Evolutionary conservation across 2,888 invertebrate species (phyloP), one percentile per base, ranked within the genome.

Genomic region (Piscicola geometra): DNA sequence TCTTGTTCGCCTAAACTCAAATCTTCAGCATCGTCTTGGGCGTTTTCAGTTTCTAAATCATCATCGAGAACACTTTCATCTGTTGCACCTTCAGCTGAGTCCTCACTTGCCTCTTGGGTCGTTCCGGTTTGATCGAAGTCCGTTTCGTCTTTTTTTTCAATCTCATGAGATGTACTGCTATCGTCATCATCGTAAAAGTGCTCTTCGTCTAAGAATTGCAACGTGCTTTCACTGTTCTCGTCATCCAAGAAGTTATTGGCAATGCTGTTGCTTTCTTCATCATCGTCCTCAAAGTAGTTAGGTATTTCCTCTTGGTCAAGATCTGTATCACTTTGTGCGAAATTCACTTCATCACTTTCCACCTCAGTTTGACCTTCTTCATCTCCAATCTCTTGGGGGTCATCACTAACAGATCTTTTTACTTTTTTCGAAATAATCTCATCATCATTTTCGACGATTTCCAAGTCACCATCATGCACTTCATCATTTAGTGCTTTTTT

Each of bases 201-300:
- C 3, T 76, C 75, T n/a, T 75, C 64, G 33, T 76, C 75, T 28
- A 76, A 47, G 36, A 70, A 56, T n/a, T 76, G 75, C n/a, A 70
- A 36, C 33, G 70, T 70, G 1, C 75, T 68, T 36, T 76, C 79
- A 41, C 76, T 76, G 70, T 77, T 77, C 66, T 78, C 76, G 47
- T 78, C 77, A 21, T n/a, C n/a, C n/a, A n/a, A n/a, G n/a, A 80
- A 75, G 18, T 77, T 78, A 28, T 21, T 0, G 52, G 60, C 33
- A 32, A 79, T 76, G 1, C 76, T 80, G 9, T 79, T n/a, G n/a
- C 80, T 67, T 76, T 81, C 80, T 12, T 79, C 73, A 21, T 76
- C 77, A 36, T 76, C n/a, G n/a, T n/a, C n/a, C n/a, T n/a, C n/a
- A n/a, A n/a, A n/a, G n/a, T n/a, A n/a, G n/a, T n/a, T n/a, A n/a